Percentiles rank a stretch among this genome's conserved stretches.
phyloP scores from a whole-genome alignment of 2,888 invertebrate species.

The Conops quadrifasciatus region DNA sequence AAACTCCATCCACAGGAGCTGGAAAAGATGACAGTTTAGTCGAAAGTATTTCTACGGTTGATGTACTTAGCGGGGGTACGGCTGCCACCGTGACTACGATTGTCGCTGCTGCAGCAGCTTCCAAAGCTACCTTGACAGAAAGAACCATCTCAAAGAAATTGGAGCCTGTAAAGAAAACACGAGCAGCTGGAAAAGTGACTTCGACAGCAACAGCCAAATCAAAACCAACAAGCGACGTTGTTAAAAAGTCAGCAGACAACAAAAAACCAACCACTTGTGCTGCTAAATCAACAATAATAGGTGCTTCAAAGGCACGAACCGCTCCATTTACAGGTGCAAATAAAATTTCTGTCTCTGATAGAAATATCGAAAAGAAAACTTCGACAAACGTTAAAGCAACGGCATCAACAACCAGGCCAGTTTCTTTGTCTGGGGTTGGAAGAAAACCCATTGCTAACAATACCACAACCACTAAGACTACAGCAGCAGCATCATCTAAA shows the following conservation, averaged over 20 bases:
- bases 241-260: conserved; percentile 40
- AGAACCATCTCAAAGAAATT: conserved; percentile 37
- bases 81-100: conserved; percentile 19
- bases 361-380: conserved; percentile 8
- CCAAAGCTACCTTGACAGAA: conserved; percentile 36
- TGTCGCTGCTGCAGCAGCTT: conserved; percentile 31
- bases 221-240: conserved; percentile 35
- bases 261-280: conserved; percentile 45
- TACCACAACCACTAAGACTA: conserved; percentile 40
- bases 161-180: conserved; percentile 25
- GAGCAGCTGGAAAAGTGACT: conserved; percentile 14
- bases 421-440: conserved; percentile 28
- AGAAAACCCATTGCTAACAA: conserved; percentile 40
- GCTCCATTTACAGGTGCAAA: conserved; percentile 47
- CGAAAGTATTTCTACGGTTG: conserved; percentile 13
- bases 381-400: conserved; percentile 1
- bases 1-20: not conserved
- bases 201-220: conserved; percentile 36
- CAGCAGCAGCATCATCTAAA: conserved; percentile 43
- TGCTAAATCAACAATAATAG: conserved; percentile 35
- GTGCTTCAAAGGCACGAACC: conserved; percentile 52
- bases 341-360: conserved; percentile 34
- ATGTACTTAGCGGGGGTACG: not conserved
- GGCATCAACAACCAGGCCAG: conserved; percentile 29
- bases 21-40: not conserved